Conservation (phyloP, 2,797 vertebrate genomes). For the Thaleichthys pacificus region DNA sequence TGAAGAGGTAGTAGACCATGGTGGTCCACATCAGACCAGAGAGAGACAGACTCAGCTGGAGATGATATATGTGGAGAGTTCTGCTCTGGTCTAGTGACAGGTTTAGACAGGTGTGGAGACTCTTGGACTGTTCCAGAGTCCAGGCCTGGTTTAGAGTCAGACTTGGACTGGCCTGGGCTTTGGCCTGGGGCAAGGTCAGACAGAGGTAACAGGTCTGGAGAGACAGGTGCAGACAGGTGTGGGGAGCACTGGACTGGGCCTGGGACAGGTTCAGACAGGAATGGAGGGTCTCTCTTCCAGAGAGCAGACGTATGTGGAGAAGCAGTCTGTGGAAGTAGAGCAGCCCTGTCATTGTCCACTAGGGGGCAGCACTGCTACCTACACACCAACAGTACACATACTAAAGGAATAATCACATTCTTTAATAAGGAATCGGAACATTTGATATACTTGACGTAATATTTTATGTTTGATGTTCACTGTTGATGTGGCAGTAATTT, state of each 20-base stretch:
- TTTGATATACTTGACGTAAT: not conserved
- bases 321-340: conserved; percentile 34
- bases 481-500: too few species aligned
- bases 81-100: conserved; percentile 2
- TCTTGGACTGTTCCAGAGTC: too few species aligned
- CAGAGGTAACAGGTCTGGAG: too few species aligned
- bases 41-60: conserved; percentile 22
- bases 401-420: not conserved
- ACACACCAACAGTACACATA: not conserved
- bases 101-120: too few species aligned
- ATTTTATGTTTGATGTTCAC: not conserved
- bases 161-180: too few species aligned
- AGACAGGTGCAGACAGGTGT: conserved; percentile 12
- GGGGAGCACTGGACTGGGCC: conserved; percentile 10
- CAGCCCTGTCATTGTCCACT: conserved; percentile 15
- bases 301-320: conserved; percentile 3
- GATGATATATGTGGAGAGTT: conserved; percentile 16
- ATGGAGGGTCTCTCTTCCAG: conserved; percentile 10
- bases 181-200: too few species aligned
- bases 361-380: not conserved
- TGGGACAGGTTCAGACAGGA: conserved; percentile 3
- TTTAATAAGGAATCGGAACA: not conserved
- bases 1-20: conserved; percentile 39
- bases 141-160: too few species aligned
- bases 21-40: conserved; percentile 34